Conservation (phyloP, 2,797 vertebrate species). For the Phoebastria nigripes region DNA sequence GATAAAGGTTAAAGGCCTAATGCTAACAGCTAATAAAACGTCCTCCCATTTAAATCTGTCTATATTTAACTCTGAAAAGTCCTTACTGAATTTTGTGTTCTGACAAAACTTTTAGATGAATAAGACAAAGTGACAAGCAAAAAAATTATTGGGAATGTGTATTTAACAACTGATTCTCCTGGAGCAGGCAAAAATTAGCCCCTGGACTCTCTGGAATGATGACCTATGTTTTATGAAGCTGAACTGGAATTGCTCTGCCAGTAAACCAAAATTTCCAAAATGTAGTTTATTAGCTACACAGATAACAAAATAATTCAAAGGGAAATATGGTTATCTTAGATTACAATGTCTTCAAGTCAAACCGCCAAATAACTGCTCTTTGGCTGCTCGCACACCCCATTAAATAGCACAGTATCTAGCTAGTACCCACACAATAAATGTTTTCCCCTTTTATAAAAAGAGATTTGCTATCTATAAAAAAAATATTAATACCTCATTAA, state of each 20-base stretch:
- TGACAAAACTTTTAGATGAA: not conserved
- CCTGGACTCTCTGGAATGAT: not conserved
- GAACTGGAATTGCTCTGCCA: not conserved
- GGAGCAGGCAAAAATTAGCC: not conserved
- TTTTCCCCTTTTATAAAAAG: not conserved
- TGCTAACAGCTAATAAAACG: not conserved
- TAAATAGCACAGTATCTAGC: not conserved
- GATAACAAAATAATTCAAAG: too few species aligned
- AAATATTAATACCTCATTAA: not conserved
- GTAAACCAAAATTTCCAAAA: not conserved
- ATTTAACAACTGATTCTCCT: not conserved
- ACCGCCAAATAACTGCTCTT: not conserved
- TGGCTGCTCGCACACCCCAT: not conserved
- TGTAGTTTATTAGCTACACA: not conserved
- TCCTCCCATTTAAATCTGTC: not conserved
- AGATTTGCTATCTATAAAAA: not conserved
- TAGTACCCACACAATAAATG: not conserved
- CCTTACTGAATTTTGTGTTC: not conserved
- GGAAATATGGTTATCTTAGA: not conserved
- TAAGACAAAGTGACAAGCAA: not conserved
- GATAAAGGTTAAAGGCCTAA: not conserved
- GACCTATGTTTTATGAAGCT: not conserved
- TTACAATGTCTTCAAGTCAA: not conserved
- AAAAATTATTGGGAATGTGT: not conserved
- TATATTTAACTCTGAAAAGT: not conserved